These are phyloP conservation scores for Ectemnius cavifrons DNA, from an alignment of 2,888 invertebrate genomes.

Conservation along the genomic window DNA sequence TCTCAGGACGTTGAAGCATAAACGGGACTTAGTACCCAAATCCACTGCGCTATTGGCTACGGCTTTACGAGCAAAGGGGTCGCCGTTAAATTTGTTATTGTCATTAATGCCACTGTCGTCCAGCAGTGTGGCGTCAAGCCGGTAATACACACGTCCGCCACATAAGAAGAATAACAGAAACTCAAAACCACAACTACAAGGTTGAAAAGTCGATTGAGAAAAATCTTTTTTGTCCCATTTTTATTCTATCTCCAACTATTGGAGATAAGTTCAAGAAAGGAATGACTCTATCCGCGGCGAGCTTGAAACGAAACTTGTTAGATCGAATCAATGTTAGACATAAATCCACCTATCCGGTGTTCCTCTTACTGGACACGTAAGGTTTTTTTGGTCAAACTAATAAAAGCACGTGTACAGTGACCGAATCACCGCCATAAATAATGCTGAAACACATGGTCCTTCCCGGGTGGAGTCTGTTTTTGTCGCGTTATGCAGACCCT, in stretches of 20 bases:
- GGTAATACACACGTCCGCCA: constrained; percentile 13
- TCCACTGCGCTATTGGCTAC: constrained; percentile 49
- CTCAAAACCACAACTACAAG: constrained; percentile 7
- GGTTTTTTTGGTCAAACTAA: constrained; percentile 5
- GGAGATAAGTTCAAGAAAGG: no score
- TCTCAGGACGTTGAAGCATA: constrained; percentile 54
- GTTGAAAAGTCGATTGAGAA: no score
- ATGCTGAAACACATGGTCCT: constrained; percentile 9
- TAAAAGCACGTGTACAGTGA: constrained; percentile 7
- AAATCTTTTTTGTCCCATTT: no score
- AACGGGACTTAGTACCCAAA: constrained; percentile 50
- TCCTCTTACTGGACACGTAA: background rate
- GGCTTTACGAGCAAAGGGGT: constrained; percentile 49
- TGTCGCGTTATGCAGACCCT: constrained; percentile 17
- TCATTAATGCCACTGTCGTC: constrained; percentile 38
- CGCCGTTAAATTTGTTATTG: constrained; percentile 45
- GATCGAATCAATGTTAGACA: background rate
- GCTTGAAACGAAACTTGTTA: background rate
- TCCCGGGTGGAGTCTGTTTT: background rate
- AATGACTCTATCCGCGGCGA: no score
- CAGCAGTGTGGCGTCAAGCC: background rate
- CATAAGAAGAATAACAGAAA: background rate
- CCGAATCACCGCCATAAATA: background rate
- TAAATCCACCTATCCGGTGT: background rate
- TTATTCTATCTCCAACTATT: no score